These are phyloP conservation scores for Hemichromis elongatus DNA, from an alignment of 2,113 vertebrate genomes.

Conservation along the genomic window DNA sequence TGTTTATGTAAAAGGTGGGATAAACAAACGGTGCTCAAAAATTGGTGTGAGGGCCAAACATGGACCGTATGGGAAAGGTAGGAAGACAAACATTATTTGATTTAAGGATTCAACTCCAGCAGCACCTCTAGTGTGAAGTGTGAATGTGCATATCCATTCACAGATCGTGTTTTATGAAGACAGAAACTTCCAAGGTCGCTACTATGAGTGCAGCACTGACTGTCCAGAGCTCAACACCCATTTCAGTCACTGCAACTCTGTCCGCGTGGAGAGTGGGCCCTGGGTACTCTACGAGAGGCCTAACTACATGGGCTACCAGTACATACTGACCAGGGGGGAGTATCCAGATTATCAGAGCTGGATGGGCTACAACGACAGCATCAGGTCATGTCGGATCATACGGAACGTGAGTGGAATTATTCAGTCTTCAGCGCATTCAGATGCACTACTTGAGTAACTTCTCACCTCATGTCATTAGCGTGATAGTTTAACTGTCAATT, in stretches of 20 bases:
- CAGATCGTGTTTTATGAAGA: conserved; percentile 68
- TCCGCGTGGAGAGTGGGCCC: conserved; percentile 63
- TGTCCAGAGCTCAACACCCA: conserved; percentile 58
- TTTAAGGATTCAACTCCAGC: neutral
- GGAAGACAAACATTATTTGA: neutral
- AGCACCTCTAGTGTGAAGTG: neutral
- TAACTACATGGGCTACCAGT: conserved; percentile 62
- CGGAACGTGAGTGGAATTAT: neutral
- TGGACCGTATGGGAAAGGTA: conserved; percentile 53
- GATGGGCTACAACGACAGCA: conserved; percentile 62
- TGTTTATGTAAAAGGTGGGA: conserved; percentile 2
- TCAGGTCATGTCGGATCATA: conserved; percentile 59
- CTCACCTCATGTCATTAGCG: neutral
- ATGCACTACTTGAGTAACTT: neutral
- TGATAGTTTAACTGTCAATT: neutral
- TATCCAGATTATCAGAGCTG: conserved; percentile 61
- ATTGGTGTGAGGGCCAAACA: conserved; percentile 23
- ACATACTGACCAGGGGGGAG: conserved; percentile 61
- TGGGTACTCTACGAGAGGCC: conserved; percentile 66
- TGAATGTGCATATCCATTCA: neutral
- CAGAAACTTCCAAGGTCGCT: conserved; percentile 60
- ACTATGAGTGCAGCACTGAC: conserved; percentile 60
- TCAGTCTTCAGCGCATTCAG: neutral
- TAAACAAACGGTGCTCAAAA: conserved; percentile 13
- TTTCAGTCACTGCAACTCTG: conserved; percentile 67